Conservation (phyloP, 2,888 invertebrate genomes). For the Ommatoiulus sabulosus region DNA sequence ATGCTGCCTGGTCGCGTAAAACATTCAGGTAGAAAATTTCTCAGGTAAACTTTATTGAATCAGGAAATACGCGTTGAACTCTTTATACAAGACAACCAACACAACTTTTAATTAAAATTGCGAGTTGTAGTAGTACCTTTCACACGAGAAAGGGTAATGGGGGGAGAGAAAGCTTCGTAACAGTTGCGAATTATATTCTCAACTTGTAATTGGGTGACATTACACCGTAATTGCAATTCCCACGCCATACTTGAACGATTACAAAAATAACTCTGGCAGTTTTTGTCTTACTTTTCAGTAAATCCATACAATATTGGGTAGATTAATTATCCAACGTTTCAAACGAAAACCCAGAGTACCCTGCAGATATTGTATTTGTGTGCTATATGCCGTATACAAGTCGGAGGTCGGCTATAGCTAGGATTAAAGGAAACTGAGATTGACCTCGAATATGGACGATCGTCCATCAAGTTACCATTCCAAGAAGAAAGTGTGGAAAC, state of each 20-base stretch:
- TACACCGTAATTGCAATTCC: background rate
- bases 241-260: background rate
- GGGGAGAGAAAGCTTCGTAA: background rate
- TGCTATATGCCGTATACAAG: no score
- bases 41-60: background rate
- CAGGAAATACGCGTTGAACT: conserved; percentile 29
- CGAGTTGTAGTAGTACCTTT: background rate
- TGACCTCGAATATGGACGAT: no score
- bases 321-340: background rate
- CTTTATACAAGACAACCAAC: background rate
- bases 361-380: background rate
- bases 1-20: background rate
- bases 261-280: background rate
- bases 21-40: background rate
- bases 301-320: background rate
- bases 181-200: background rate
- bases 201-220: conserved; percentile 44
- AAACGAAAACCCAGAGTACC: background rate
- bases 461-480: no score
- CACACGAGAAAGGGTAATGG: background rate
- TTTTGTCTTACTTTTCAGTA: background rate
- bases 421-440: background rate
- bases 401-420: background rate
- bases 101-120: conserved; percentile 2
- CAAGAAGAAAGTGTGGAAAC: no score